These are phyloP conservation scores for Drosophila subobscura DNA, from an alignment of 1,140 invertebrate genomes.

Conservation along the genomic window DNA sequence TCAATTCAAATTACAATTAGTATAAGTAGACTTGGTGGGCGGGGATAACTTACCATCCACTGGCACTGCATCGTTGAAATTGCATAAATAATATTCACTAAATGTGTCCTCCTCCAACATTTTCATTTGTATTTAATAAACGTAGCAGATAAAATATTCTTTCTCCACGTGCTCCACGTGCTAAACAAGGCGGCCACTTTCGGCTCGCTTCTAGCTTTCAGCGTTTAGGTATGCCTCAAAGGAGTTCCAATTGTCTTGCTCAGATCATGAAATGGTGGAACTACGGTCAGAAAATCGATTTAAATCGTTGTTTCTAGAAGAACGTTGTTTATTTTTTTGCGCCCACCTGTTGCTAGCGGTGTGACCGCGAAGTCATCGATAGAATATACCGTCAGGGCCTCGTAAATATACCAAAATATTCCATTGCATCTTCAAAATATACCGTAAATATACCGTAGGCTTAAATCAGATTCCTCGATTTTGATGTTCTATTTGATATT, in stretches of 20 bases:
- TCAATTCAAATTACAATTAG: background rate
- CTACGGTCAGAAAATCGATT: background rate
- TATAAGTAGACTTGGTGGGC: too few relatives aligned
- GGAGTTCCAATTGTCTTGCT: background rate
- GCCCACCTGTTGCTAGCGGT: background rate
- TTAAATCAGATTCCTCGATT: too few relatives aligned
- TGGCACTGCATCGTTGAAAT: constrained; percentile 56
- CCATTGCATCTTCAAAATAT: too few relatives aligned
- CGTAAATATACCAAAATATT: too few relatives aligned
- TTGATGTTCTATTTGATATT: too few relatives aligned
- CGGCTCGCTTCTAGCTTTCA: background rate
- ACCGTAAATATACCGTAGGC: too few relatives aligned
- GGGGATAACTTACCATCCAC: constrained; percentile 23
- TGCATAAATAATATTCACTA: constrained; percentile 63
- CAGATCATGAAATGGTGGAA: too few relatives aligned
- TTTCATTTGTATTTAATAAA: constrained; percentile 24
- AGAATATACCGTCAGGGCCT: background rate
- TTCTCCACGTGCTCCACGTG: constrained; percentile 23
- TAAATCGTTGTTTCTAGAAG: background rate
- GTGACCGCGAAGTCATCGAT: background rate
- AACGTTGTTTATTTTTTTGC: background rate
- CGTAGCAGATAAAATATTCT: constrained; percentile 5
- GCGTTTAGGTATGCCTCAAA: background rate
- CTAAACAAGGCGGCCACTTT: constrained; percentile 1
- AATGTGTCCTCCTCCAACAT: constrained; percentile 52